Evolutionary conservation across 2,888 invertebrate species (phyloP), one percentile per base, ranked within the genome.

Genomic region (Lutraria lutraria): DNA sequence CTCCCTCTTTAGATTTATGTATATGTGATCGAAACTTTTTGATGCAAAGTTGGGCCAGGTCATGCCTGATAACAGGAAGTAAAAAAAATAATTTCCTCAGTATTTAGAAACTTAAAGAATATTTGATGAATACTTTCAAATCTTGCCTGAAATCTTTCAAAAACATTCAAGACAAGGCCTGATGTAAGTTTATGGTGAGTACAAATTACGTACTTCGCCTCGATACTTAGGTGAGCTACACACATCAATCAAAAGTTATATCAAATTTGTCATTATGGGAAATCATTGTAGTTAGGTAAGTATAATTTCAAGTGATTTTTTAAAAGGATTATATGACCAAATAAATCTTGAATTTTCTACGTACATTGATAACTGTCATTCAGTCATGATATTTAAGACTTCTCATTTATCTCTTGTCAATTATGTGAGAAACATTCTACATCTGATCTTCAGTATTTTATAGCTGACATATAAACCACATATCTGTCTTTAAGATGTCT

Each of bases 231-330:
- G 76, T 76, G 76, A 76, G 76, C 76, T 31, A 76, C 1, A 21
- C 15, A 10, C 31, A 76, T 31, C 76, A 31, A 76, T 31, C 34
- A 13, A 76, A 16, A 34, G 15, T 34, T 34, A 19, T 43, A 19
- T 76, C 2, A 16, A 76, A 34, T 34, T 31, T 76, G 31, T 34
- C 76, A n/a, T 16, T 76, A 31, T 31, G 29, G 76, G 76, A 76
- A 15, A 68, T n/a, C 63, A 68, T 31, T 76, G 31, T 31, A 12
- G 29, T 31, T 31, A 34, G 76, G 76, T 76, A 76, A 76, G 76
- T 76, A 76, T 76, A 76, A 31, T 76, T 76, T 76, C 76, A 76
- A 76, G 76, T 76, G 76, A 76, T 76, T 76, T 56, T 76, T 76
- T 76, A 34, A n/a, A 76, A 34, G 76, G 76, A 76, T 76, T 34